phyloP scores from a whole-genome alignment of 2,888 invertebrate species.

The Catotricha subobsoleta region DNA sequence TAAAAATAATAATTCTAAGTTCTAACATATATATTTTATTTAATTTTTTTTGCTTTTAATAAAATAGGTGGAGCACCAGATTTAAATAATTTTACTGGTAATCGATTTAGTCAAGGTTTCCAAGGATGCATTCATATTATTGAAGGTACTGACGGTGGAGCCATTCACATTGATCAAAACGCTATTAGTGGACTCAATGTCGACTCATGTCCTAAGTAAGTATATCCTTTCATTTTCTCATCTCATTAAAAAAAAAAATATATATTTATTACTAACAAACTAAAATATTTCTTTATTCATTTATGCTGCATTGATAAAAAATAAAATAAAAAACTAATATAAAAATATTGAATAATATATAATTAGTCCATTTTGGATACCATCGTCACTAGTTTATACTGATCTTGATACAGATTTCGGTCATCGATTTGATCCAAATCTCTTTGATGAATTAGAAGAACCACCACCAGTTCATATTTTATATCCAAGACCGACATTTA shows the following conservation, averaged over 20 bases:
- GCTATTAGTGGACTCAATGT: slow-evolving; percentile 66
- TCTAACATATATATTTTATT: neutral
- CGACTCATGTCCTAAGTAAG: slow-evolving; percentile 65
- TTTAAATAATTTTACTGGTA: slow-evolving; percentile 43
- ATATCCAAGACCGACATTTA: slow-evolving; percentile 39
- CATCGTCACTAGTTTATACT: slow-evolving; percentile 44
- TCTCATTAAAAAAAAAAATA: neutral
- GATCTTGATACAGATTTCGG: slow-evolving; percentile 30
- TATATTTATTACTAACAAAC: neutral
- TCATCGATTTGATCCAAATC: slow-evolving; percentile 27
- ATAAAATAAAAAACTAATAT: neutral
- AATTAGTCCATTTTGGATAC: slow-evolving; percentile 38
- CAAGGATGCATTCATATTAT: slow-evolving; percentile 71
- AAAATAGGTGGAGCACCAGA: slow-evolving; percentile 69
- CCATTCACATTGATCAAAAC: slow-evolving; percentile 49
- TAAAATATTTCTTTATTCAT: neutral
- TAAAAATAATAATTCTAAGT: too few species aligned
- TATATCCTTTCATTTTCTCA: slow-evolving; percentile 8
- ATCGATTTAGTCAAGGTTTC: slow-evolving; percentile 50
- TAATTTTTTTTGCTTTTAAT: slow-evolving; percentile 5
- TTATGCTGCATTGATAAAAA: neutral
- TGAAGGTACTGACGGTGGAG: slow-evolving; percentile 49
- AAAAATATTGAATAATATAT: neutral
- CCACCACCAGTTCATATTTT: slow-evolving; percentile 52
- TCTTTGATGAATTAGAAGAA: slow-evolving; percentile 45